These are phyloP conservation scores for Volucella bombylans DNA, from an alignment of 2,888 invertebrate genomes.

Conservation along the genomic window DNA sequence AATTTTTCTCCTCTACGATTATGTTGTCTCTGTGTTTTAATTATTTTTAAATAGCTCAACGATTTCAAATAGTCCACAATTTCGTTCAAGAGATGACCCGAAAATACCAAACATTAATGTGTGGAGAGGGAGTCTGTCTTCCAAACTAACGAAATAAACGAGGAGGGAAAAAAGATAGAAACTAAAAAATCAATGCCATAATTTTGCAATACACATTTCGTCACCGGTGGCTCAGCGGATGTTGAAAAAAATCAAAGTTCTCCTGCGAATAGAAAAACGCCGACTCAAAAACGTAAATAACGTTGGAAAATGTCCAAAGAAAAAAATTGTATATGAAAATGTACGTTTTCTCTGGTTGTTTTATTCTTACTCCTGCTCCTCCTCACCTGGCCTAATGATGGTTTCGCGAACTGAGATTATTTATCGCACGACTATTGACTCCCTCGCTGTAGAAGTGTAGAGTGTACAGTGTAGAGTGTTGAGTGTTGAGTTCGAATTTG, in stretches of 20 bases:
- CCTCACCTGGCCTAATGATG: constrained; percentile 45
- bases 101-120: constrained; percentile 24
- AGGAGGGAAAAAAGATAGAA: constrained; percentile 6
- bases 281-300: constrained; percentile 64
- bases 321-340: constrained; percentile 36
- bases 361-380: neutral
- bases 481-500: constrained; percentile 8
- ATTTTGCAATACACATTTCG: constrained; percentile 62
- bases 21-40: constrained; percentile 1
- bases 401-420: constrained; percentile 49
- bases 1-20: neutral
- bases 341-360: constrained; percentile 1
- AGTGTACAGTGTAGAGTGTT: neutral
- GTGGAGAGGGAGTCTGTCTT: neutral
- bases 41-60: constrained; percentile 47
- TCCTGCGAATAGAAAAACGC: constrained; percentile 30
- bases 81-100: constrained; percentile 34
- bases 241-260: constrained; percentile 4
- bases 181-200: constrained; percentile 56
- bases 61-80: constrained; percentile 28
- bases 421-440: constrained; percentile 35
- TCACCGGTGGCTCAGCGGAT: constrained; percentile 9
- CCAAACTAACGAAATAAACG: constrained; percentile 41
- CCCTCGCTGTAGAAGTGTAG: neutral
- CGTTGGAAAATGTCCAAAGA: constrained; percentile 67